phyloP scores from a whole-genome alignment of 2,113 vertebrate genomes.

The Hyperopisus bebe region DNA sequence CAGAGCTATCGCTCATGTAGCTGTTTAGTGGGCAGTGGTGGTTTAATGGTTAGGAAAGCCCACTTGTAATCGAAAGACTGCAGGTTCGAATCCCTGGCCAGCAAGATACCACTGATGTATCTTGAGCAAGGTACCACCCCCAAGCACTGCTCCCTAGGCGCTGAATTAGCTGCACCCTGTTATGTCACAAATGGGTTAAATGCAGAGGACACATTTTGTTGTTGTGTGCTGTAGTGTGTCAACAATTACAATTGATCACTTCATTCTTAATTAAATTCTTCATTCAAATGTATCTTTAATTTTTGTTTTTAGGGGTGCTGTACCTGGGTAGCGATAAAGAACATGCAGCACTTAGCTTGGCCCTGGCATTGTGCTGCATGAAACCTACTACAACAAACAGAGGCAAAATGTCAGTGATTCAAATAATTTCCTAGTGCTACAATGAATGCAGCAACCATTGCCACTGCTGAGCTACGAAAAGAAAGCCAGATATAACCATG shows the following conservation, averaged over 20 bases:
- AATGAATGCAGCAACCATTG: neutral
- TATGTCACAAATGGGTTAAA: too few species aligned
- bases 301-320: neutral
- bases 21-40: neutral
- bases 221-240: too few species aligned
- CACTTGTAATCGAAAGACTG: too few species aligned
- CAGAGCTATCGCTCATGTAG: neutral
- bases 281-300: constrained; percentile 1
- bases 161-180: too few species aligned
- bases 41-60: too few species aligned
- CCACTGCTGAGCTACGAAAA: neutral
- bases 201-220: too few species aligned
- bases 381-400: neutral
- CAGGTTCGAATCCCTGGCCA: too few species aligned
- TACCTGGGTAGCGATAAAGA: neutral
- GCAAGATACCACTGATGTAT: too few species aligned
- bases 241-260: too few species aligned
- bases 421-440: neutral
- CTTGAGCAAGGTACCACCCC: too few species aligned
- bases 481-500: neutral
- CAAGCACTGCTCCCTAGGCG: too few species aligned
- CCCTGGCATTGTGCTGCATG: neutral
- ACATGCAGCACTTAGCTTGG: neutral
- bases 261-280: too few species aligned
- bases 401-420: neutral